Percentiles rank a stretch among this genome's conserved stretches.
Evolutionary conservation across 2,888 invertebrate species (phyloP).

Genomic region (Enchytraeus crypticus): DNA sequence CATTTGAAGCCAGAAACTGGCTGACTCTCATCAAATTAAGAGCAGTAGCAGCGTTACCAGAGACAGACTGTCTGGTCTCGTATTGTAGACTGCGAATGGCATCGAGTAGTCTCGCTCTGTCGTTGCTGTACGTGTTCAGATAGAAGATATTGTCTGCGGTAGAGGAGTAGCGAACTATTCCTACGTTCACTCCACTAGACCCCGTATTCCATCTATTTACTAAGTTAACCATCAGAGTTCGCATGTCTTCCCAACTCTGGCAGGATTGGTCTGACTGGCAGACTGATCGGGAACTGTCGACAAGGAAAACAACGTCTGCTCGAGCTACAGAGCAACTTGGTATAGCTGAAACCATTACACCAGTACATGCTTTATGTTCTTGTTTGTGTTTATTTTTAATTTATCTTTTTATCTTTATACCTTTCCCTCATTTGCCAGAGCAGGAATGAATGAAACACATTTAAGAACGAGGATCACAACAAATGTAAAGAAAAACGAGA

Average conservation of each 20-base stretch:
- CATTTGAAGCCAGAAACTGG: not conserved
- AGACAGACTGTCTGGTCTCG: no score
- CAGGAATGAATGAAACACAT: not conserved
- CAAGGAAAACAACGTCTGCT: not conserved
- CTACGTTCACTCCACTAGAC: not conserved
- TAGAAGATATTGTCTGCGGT: not conserved
- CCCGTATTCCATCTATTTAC: not conserved
- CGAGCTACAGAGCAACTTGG: not conserved
- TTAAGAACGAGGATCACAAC: not conserved
- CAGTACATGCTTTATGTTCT: no score
- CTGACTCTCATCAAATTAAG: constrained; percentile 6
- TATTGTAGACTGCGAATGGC: not conserved
- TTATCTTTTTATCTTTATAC: not conserved
- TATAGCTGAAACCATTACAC: not conserved
- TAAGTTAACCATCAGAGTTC: not conserved
- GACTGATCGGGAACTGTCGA: not conserved
- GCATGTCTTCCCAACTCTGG: not conserved
- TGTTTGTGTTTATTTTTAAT: not conserved
- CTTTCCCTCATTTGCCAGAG: no score
- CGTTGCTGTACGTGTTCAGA: not conserved
- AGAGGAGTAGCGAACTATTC: not conserved
- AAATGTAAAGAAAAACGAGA: not conserved
- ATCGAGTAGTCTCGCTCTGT: not conserved
- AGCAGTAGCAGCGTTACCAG: not conserved
- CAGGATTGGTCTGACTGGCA: not conserved